Evolutionary conservation across 1,140 invertebrate species (phyloP), one percentile per base, ranked within the genome.

Genomic region (Ridgeia piscesae): DNA sequence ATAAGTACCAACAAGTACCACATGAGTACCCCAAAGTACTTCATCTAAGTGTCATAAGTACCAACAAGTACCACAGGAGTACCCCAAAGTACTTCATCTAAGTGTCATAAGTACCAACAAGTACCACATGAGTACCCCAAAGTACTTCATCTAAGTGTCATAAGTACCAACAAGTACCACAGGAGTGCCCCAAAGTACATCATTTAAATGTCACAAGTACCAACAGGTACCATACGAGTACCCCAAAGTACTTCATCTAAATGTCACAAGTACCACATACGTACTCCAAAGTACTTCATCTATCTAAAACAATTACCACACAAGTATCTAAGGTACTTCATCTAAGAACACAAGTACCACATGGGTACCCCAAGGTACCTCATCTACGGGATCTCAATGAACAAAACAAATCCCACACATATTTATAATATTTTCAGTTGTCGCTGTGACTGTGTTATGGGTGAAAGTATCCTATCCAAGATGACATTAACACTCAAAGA

Each of bases 281-380:
- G 93, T 89, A 96, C 96, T 91, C 96, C 96, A 48, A 96, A 96
- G 93, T 96, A 96, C 93, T 96, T 96, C 58, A 77, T 77, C 58
- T 77, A 21, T n/a, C n/a, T n/a, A 77, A 21, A 14, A 96, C 92
- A 92, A 94, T 2, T 96, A 95, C 92, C 96, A 96, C 93, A 96
- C 96, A 95, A 94, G 93, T 89, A 96, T 95, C 91, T 95, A 48
- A 96, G 96, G 93, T 96, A 96, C 93, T 96, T 96, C 58, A 77
- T 77, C 58, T 77, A 21, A 77, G 58, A 58, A 9, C 95, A 96
- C 92, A 92, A 94, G 4, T 96, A 95, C 92, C 96, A 96, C 93
- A 96, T 96, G 95, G 94, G 93, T 89, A 96, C 96, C 91, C 96
- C 96, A 48, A 96, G 96, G 93, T 96, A 96, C 93, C 96, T 96